Evolutionary conservation across 2,888 invertebrate genomes (phyloP).

Genomic region (Ditula angustiorana): DNA sequence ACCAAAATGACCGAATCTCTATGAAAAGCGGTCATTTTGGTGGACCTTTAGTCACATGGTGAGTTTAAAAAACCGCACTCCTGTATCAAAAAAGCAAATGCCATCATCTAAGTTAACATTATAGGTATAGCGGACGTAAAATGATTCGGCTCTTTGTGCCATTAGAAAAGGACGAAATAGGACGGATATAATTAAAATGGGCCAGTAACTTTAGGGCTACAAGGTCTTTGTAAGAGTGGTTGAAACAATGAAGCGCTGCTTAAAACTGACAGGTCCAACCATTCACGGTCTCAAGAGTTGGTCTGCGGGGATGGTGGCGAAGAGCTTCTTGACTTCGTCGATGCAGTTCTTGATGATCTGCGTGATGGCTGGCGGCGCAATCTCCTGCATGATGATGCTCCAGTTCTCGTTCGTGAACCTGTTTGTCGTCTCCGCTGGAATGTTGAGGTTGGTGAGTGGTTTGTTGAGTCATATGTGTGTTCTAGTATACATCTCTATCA

Average conservation of each 20-base stretch:
- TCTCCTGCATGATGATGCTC: slow-evolving; percentile 77
- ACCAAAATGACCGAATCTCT: too few relatives aligned
- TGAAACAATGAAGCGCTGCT: background rate
- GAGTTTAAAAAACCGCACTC: too few relatives aligned
- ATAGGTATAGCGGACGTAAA: too few relatives aligned
- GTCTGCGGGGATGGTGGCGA: slow-evolving; percentile 61
- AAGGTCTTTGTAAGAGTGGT: background rate
- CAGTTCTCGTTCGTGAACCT: slow-evolving; percentile 79
- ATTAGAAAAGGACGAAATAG: too few relatives aligned
- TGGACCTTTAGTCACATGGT: too few relatives aligned
- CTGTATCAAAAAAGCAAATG: too few relatives aligned
- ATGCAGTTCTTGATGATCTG: slow-evolving; percentile 72
- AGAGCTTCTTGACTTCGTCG: slow-evolving; percentile 69
- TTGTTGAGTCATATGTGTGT: slow-evolving; percentile 38
- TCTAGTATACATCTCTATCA: too few relatives aligned
- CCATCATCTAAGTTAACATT: too few relatives aligned
- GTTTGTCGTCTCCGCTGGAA: slow-evolving; percentile 76
- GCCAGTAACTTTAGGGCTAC: too few relatives aligned
- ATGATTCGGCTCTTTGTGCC: too few relatives aligned
- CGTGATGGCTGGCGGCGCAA: slow-evolving; percentile 75
- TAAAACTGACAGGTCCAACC: slow-evolving; percentile 54
- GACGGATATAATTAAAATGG: too few relatives aligned
- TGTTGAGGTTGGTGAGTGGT: slow-evolving; percentile 37
- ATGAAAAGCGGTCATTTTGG: too few relatives aligned
- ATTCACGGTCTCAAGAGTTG: slow-evolving; percentile 63